phyloP scores from a whole-genome alignment of 1,140 invertebrate species.

The Saccostrea cuccullata region DNA sequence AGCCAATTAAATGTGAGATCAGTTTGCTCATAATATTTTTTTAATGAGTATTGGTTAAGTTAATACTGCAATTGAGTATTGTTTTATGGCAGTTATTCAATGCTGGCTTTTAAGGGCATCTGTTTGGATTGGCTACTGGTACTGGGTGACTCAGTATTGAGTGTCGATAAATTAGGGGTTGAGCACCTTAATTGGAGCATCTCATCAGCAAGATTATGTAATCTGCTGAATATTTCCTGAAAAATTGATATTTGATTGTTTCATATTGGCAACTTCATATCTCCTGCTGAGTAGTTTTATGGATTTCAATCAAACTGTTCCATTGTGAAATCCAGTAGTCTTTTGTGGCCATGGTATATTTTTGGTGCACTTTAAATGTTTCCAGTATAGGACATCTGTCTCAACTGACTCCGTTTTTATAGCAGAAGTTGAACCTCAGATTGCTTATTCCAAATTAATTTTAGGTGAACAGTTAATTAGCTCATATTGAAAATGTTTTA shows the following conservation, averaged over 20 bases:
- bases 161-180: not conserved
- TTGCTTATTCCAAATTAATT: no score
- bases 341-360: no score
- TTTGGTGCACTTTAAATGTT: no score
- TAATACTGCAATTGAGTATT: not conserved
- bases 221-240: not conserved
- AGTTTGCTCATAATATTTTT: not conserved
- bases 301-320: not conserved
- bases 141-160: not conserved
- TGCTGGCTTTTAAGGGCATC: not conserved
- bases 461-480: no score
- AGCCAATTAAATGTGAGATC: not conserved
- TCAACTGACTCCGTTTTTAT: no score
- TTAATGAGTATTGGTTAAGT: not conserved
- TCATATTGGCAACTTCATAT: not conserved
- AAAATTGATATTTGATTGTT: not conserved
- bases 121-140: not conserved
- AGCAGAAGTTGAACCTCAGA: no score
- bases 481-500: no score
- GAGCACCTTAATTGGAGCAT: not conserved
- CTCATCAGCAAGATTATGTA: not conserved
- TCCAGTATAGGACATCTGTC: no score
- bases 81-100: not conserved
- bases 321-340: no score
- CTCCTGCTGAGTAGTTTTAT: not conserved